Evolutionary conservation across 2,888 invertebrate genomes (phyloP).

Genomic region (Anaspis maculata): DNA sequence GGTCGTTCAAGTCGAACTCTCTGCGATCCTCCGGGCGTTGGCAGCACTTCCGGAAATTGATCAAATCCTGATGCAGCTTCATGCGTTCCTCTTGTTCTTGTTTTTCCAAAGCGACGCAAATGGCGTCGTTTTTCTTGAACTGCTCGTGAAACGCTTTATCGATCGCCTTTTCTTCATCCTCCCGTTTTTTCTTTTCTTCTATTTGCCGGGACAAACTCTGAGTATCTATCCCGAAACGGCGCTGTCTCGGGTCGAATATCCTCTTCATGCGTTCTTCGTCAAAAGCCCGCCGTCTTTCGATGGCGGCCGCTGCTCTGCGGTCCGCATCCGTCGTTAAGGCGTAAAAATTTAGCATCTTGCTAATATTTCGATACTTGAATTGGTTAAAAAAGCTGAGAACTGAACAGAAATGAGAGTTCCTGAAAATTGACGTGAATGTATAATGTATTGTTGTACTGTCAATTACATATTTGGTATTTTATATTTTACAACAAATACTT

Average conservation of each 20-base stretch:
- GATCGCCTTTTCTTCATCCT: slow-evolving; percentile 52
- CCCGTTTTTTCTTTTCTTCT: slow-evolving; percentile 62
- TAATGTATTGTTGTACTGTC: no score
- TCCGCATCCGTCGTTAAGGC: slow-evolving; percentile 64
- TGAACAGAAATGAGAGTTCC: no score
- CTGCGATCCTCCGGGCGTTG: slow-evolving; percentile 71
- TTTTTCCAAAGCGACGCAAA: slow-evolving; percentile 53
- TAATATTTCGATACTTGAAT: no score
- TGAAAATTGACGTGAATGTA: no score
- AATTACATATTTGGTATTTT: no score
- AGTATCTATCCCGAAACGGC: slow-evolving; percentile 79
- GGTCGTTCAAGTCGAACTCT: slow-evolving; percentile 86
- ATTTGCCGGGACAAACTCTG: no score
- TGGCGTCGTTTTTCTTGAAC: slow-evolving; percentile 56
- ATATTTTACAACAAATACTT: no score
- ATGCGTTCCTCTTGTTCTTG: slow-evolving; percentile 57
- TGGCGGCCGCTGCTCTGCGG: slow-evolving; percentile 72
- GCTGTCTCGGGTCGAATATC: slow-evolving; percentile 67
- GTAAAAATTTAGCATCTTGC: slow-evolving; percentile 55
- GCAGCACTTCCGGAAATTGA: slow-evolving; percentile 63
- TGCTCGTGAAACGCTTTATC: slow-evolving; percentile 57
- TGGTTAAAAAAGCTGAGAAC: no score
- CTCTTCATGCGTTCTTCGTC: slow-evolving; percentile 70
- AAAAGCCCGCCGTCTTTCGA: slow-evolving; percentile 64
- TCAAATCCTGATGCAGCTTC: slow-evolving; percentile 61